A percentile compares a stretch with the other conserved stretches of the same genome.
Conservation (phyloP, 2,797 vertebrate species). For the Hapalemur alaotrensis region DNA sequence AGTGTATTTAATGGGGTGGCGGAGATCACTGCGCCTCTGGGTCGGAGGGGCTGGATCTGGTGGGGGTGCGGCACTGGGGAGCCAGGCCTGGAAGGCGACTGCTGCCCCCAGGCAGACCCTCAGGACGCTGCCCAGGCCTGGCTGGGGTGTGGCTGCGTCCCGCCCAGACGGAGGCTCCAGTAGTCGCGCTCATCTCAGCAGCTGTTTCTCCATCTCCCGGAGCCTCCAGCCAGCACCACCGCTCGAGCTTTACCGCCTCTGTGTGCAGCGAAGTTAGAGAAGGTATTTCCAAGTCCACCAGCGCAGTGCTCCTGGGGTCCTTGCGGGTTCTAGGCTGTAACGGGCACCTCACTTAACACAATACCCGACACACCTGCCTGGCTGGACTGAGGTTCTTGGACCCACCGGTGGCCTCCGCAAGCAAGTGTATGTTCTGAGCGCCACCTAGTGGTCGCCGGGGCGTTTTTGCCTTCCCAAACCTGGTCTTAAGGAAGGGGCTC, state of each 20-base stretch:
- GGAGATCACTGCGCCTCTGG: background rate
- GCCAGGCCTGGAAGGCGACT: background rate
- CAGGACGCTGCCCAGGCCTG: background rate
- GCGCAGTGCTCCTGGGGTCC: background rate
- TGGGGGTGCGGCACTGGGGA: background rate
- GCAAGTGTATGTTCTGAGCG: constrained; percentile 24
- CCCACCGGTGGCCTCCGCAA: background rate
- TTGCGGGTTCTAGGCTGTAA: background rate
- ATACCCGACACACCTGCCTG: background rate
- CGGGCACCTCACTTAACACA: background rate
- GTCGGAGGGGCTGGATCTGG: background rate
- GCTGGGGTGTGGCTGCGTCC: background rate
- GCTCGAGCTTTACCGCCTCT: background rate
- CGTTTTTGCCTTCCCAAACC: background rate
- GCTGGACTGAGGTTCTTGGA: background rate
- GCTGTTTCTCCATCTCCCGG: background rate
- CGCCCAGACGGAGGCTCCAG: background rate
- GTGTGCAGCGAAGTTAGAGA: background rate
- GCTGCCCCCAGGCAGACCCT: background rate
- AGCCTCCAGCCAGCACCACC: background rate
- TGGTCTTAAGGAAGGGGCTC: background rate
- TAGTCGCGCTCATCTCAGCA: background rate
- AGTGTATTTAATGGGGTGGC: fast-evolving
- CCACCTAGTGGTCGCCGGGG: constrained; percentile 65
- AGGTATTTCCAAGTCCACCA: background rate